Conservation (phyloP, 2,113 vertebrate genomes). For the Nerophis ophidion region DNA sequence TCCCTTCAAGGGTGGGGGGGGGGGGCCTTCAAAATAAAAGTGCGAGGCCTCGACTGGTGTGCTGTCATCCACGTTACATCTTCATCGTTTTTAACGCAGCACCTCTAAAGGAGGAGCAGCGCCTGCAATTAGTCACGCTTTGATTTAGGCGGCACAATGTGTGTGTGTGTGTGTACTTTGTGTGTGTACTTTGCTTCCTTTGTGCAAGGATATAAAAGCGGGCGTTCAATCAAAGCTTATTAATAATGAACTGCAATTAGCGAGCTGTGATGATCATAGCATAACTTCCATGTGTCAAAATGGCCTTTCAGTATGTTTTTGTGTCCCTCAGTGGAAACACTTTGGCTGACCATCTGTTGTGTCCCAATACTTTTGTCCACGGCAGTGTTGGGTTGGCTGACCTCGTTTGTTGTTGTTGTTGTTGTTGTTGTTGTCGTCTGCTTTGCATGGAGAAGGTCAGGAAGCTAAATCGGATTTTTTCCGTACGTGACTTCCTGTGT, state of each 20-base stretch:
- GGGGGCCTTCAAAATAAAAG: too few species aligned
- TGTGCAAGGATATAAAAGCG: conserved; percentile 60
- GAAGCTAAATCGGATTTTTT: conserved; percentile 73
- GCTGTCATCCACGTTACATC: too few species aligned
- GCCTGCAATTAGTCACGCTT: conserved; percentile 32
- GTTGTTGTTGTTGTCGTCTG: conserved; percentile 38
- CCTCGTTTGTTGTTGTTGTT: conserved; percentile 56
- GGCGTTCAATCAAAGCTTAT: conserved; percentile 73
- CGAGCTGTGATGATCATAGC: conserved; percentile 61
- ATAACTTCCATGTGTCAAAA: conserved; percentile 41
- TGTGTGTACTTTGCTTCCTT: conserved; percentile 65
- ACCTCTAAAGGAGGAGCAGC: too few species aligned
- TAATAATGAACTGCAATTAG: conserved; percentile 77
- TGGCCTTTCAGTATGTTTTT: too few species aligned
- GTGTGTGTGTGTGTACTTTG: conserved; percentile 36
- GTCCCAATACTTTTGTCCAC: not conserved
- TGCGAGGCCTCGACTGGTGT: too few species aligned
- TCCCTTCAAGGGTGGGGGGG: too few species aligned
- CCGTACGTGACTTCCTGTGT: conserved; percentile 58
- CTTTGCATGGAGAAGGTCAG: conserved; percentile 78
- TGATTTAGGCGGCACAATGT: conserved; percentile 55
- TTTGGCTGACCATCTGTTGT: too few species aligned
- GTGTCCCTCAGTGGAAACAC: too few species aligned
- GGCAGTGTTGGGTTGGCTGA: conserved; percentile 38
- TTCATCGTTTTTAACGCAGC: too few species aligned